These are phyloP conservation scores for Cactoblastis cactorum DNA, from an alignment of 2,888 invertebrate genomes.

Conservation along the genomic window DNA sequence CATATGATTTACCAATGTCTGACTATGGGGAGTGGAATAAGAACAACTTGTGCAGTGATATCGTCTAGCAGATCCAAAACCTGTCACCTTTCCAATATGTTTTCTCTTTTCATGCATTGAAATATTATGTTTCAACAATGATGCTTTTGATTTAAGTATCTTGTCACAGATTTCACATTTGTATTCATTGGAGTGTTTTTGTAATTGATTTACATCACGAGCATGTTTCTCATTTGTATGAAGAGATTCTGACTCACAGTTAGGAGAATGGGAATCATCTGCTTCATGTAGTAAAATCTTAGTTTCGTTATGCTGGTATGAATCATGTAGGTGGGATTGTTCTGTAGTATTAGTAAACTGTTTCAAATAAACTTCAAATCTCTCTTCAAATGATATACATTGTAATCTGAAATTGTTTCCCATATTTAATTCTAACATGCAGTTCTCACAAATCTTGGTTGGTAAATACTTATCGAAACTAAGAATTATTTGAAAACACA, in stretches of 20 bases:
- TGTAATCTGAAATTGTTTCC: conserved; percentile 52
- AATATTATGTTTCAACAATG: conserved; percentile 53
- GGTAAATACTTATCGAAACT: conserved; percentile 41
- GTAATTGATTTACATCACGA: conserved; percentile 4
- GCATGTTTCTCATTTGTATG: background rate
- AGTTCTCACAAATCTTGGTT: conserved; percentile 45
- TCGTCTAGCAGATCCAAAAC: conserved; percentile 51
- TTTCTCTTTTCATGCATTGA: conserved; percentile 62
- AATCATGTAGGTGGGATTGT: background rate
- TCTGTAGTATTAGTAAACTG: background rate
- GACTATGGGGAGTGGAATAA: conserved; percentile 67
- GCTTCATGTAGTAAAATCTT: conserved; percentile 18
- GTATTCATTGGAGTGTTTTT: conserved; percentile 18
- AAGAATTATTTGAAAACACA: conserved; percentile 55
- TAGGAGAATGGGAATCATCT: conserved; percentile 16
- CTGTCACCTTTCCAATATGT: conserved; percentile 56
- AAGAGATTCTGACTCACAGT: background rate
- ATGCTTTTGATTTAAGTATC: conserved; percentile 46
- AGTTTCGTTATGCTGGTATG: background rate
- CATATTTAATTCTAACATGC: conserved; percentile 45
- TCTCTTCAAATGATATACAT: conserved; percentile 51
- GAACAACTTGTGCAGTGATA: conserved; percentile 66
- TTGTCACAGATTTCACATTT: conserved; percentile 53
- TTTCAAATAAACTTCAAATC: conserved; percentile 28
- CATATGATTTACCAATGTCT: conserved; percentile 68